Evolutionary conservation across 2,888 invertebrate genomes (phyloP), one percentile per base, ranked within the genome.

Genomic region (Eurytoma californica): DNA sequence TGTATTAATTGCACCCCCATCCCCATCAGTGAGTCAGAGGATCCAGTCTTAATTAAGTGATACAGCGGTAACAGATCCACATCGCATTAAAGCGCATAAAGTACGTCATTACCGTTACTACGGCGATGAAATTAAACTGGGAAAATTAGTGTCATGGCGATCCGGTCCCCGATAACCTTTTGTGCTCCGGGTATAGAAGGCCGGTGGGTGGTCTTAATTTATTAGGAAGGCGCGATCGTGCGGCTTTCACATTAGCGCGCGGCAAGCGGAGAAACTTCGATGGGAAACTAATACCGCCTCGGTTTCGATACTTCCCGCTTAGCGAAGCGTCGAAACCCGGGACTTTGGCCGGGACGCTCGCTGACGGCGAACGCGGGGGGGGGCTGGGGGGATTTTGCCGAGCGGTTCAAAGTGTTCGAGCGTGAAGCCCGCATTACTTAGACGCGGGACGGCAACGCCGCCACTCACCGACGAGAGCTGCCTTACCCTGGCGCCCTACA

Each of bases 251-350:
- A 18, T 63, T 63, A 63, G 39, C 18, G 63, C 39, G 47, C 39
- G 9, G 39, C 39, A 9, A 16, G 30, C 12, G 16, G 24, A 49
- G 63, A 70, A 79, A 79, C 73, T 74, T 74, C 51, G 73, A 49
- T 51, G 24, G 65, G 57, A 63, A 74, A 74, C 70, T 74, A 58
- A 74, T 79, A 74, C 74, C 74, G 69, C 66, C 70, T 74, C 70
- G 79, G 70, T 79, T 70, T 74, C 70, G 79, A 79, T 79, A 74
- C 79, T 74, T 66, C 60, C 65, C 70, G 74, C 78, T 74, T 69
- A 69, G 63, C 58, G 69, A 78, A 79, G 74, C 74, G 63, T 57
- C 51, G 28, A 49, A 63, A 60, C 5, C 58, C 66, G 28, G 55
- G 72, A 68, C 53, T 77, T 77, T 72, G 61, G 63, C 28, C 18